Conservation (phyloP, 2,888 invertebrate genomes). For the Athalia circularis region DNA sequence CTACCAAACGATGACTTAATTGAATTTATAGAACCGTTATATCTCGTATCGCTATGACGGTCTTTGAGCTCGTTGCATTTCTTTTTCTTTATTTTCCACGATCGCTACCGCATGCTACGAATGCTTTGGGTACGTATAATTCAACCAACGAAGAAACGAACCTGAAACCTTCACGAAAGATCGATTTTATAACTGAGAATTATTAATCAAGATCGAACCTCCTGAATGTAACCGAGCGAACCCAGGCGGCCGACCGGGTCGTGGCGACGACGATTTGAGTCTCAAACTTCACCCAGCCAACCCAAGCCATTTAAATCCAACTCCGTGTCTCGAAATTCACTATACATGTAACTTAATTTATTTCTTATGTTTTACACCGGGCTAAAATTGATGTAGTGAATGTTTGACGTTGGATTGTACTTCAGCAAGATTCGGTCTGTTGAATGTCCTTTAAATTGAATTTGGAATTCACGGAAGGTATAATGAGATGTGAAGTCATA, state of each 20-base stretch:
- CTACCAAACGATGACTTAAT: constrained; percentile 38
- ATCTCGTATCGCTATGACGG: constrained; percentile 25
- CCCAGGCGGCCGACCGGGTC: not conserved
- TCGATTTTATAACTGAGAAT: constrained; percentile 23
- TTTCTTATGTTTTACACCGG: not conserved
- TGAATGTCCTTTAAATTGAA: not conserved
- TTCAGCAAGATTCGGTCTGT: not conserved
- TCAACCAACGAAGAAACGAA: not conserved
- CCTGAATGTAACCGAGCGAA: not conserved
- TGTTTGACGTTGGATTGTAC: not conserved
- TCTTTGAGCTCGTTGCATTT: constrained; percentile 2
- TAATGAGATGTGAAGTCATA: too few species aligned
- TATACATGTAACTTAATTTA: constrained; percentile 19
- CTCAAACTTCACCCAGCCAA: not conserved
- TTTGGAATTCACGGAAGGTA: not conserved
- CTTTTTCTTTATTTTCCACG: not conserved
- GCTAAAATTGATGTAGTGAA: not conserved
- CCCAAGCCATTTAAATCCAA: not conserved
- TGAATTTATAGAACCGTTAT: constrained; percentile 20
- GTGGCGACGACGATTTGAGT: not conserved
- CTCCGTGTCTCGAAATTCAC: constrained; percentile 11
- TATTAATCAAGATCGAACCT: not conserved
- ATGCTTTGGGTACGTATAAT: not conserved
- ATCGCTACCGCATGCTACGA: not conserved
- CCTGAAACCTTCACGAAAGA: constrained; percentile 3